phyloP scores from a whole-genome alignment of 2,888 invertebrate species.

The Orchestes rusci region DNA sequence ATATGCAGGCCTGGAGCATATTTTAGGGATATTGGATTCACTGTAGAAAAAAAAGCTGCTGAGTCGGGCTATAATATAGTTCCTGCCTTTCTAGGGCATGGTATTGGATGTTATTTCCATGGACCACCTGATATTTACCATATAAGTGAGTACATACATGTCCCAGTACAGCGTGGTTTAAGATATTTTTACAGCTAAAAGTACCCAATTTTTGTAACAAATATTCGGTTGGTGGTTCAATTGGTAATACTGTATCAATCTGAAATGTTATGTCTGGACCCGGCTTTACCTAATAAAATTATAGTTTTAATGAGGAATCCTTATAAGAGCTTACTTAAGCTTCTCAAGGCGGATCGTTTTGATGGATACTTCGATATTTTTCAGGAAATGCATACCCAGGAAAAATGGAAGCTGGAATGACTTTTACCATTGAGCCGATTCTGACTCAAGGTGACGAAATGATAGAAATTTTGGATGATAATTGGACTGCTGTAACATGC shows the following conservation, averaged over 20 bases:
- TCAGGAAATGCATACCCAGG: constrained; percentile 60
- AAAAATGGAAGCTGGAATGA: constrained; percentile 80
- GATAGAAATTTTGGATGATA: constrained; percentile 69
- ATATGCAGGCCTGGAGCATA: constrained; percentile 55
- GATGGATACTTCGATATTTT: constrained; percentile 5
- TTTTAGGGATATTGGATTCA: constrained; percentile 55
- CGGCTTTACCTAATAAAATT: too few relatives aligned
- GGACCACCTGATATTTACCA: constrained; percentile 88
- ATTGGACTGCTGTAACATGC: constrained; percentile 84
- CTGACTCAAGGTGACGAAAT: constrained; percentile 66
- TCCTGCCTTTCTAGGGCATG: constrained; percentile 83
- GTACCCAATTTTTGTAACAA: too few relatives aligned
- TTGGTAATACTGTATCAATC: too few relatives aligned
- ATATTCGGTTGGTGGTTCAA: too few relatives aligned
- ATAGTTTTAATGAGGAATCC: too few relatives aligned
- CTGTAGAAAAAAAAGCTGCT: constrained; percentile 58
- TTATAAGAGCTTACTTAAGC: too few relatives aligned
- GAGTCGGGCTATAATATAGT: constrained; percentile 59
- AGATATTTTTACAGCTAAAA: too few relatives aligned
- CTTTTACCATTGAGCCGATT: constrained; percentile 91
- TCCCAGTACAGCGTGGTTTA: too few relatives aligned
- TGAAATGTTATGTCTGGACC: too few relatives aligned
- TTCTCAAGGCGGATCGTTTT: too few relatives aligned
- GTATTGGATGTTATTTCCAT: constrained; percentile 88
- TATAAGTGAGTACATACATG: constrained; percentile 62